Evolutionary conservation across 2,888 invertebrate genomes (phyloP), one percentile per base, ranked within the genome.

Genomic region (Cistogaster globosa): DNA sequence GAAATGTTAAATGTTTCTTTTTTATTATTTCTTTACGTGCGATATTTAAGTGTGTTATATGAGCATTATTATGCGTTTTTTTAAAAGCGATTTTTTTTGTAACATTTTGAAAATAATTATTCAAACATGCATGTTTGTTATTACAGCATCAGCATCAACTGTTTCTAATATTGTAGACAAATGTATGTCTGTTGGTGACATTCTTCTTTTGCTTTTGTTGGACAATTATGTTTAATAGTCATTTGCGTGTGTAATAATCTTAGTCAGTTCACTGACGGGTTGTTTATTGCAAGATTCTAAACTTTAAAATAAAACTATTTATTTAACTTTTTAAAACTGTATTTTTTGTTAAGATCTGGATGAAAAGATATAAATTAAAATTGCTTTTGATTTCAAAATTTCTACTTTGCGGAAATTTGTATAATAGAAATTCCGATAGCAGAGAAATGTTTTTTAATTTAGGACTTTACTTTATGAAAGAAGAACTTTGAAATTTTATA

Each of bases 1-100:
- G 75, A 71, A 55, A 85, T 85, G 85, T 42, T 71, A 78, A 78
- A 63, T 57, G 75, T 85, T 85, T 85, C 82, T 58, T 63, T 75
- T 82, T 75, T 78, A 81, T 32, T 5, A 78, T 74, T 78, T 53
- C 74, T 69, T 60, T 75, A 81, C 81, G 77, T 71, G 79, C 71
- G 81, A 74, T 65, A 82, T 85, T 85, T 82, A 48, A 65, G 53
- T 78, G n/a, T 75, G 22, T n/a, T n/a, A n/a, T n/a, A n/a, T n/a
- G n/a, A n/a, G n/a, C n/a, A n/a, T n/a, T n/a, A n/a, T n/a, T n/a
- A n/a, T n/a, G n/a, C n/a, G n/a, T 71, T 75, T 12, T 38, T 36
- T 0, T 20, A n/a, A n/a, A n/a, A n/a, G n/a, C n/a, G n/a, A n/a
- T 42, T 48, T 12, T 60, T n/a, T 58, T 18, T 53, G 36, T 36